Percentiles rank a stretch among this genome's conserved stretches.
Conservation (phyloP, 2,888 invertebrate genomes). For the Iselma pallidipennis region DNA sequence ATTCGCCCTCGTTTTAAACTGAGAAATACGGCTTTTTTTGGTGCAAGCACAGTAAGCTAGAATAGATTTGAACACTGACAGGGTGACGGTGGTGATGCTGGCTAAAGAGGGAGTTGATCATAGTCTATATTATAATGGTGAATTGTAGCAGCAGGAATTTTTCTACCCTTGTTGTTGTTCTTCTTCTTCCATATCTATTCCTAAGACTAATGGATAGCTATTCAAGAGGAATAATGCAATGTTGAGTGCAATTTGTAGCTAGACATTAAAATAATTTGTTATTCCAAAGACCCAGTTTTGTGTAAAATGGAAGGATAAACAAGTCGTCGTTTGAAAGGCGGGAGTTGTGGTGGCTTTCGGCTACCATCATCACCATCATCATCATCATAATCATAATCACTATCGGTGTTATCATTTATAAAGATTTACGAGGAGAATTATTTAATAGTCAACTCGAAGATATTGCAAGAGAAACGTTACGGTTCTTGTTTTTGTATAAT, state of each 20-base stretch:
- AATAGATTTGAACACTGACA: background rate
- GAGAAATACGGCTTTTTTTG: constrained; percentile 37
- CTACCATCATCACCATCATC: no score
- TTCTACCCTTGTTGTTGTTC: constrained; percentile 17
- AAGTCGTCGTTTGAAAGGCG: background rate
- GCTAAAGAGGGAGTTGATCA: no score
- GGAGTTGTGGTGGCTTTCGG: no score
- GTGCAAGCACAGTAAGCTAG: background rate
- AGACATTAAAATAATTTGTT: constrained; percentile 24
- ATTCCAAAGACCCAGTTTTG: constrained; percentile 1
- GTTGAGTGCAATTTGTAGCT: constrained; percentile 50
- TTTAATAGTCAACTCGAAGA: no score
- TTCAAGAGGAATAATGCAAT: constrained; percentile 51
- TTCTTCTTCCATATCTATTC: constrained; percentile 38
- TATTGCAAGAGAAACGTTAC: no score
- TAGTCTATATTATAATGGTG: no score
- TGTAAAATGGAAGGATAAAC: constrained; percentile 9
- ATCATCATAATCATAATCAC: no score
- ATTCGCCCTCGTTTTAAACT: constrained; percentile 51
- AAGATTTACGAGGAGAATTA: no score
- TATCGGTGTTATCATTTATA: no score
- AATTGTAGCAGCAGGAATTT: no score
- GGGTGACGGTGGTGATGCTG: no score
- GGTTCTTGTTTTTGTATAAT: no score
- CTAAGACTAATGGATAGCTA: constrained; percentile 51